A percentile compares a stretch with the other conserved stretches of the same genome.
phyloP scores from a whole-genome alignment of 1,140 invertebrate species.

The Ridgeia piscesae region DNA sequence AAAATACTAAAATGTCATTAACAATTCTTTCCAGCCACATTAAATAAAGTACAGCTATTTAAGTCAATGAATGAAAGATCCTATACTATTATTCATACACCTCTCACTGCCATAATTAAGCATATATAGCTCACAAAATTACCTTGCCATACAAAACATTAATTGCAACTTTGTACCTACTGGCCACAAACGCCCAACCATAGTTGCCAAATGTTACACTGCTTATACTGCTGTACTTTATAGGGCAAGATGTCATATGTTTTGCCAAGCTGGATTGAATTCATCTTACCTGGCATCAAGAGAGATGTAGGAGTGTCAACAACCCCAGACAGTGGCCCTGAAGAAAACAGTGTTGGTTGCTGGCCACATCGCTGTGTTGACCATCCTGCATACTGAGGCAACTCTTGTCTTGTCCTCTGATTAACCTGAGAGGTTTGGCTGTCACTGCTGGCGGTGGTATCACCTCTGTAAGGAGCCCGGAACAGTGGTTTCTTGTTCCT shows the following conservation, averaged over 20 bases:
- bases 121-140: no score
- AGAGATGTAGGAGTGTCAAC: neutral
- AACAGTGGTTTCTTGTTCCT: neutral
- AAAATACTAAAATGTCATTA: no score
- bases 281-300: neutral
- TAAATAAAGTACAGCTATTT: no score
- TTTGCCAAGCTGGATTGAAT: neutral
- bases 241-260: neutral
- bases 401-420: neutral
- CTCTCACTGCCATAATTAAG: no score
- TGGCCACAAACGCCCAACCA: no score
- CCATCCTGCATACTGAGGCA: neutral
- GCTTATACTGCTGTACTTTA: no score
- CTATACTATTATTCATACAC: no score
- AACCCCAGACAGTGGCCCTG: neutral
- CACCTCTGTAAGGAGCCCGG: neutral
- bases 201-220: no score
- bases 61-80: no score
- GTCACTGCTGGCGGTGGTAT: neutral
- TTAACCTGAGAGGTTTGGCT: neutral
- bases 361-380: neutral
- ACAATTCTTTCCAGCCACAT: no score
- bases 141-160: no score
- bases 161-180: no score
- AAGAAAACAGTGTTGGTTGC: neutral